Conservation (phyloP, 2,797 vertebrate genomes). For the Pseudocheirus occidentalis region DNA sequence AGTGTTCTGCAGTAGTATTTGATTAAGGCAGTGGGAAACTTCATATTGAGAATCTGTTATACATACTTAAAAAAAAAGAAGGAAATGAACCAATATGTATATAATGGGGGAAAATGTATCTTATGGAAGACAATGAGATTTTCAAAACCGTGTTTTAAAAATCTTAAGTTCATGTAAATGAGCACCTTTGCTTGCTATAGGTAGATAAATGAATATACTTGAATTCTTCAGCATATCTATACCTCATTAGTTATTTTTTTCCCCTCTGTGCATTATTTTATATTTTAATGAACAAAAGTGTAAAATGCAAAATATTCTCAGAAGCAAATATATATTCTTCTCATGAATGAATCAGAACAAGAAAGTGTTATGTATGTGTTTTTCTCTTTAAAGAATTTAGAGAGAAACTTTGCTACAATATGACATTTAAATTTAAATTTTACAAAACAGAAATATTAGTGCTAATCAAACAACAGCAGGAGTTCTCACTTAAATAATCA, state of each 20-base stretch:
- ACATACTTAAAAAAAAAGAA: constrained; percentile 41
- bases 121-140: constrained; percentile 56
- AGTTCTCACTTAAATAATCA: background rate
- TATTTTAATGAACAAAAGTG: constrained; percentile 17
- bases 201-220: constrained; percentile 24
- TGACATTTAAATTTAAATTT: constrained; percentile 30
- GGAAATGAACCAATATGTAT: constrained; percentile 28
- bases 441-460: background rate
- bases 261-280: background rate
- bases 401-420: background rate
- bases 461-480: background rate
- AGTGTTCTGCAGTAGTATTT: constrained; percentile 22
- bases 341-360: constrained; percentile 23
- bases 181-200: background rate
- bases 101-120: constrained; percentile 48
- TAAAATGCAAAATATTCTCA: background rate
- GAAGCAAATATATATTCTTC: constrained; percentile 22
- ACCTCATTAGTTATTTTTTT: constrained; percentile 18
- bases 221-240: constrained; percentile 20
- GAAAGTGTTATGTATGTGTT: constrained; percentile 16
- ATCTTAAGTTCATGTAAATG: constrained; percentile 38
- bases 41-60: constrained; percentile 61
- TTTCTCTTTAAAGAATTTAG: constrained; percentile 5
- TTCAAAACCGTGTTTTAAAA: constrained; percentile 59
- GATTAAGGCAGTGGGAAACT: constrained; percentile 49